Evolutionary conservation across 2,888 invertebrate species (phyloP).

Genomic region (Hoplodrina blanda): DNA sequence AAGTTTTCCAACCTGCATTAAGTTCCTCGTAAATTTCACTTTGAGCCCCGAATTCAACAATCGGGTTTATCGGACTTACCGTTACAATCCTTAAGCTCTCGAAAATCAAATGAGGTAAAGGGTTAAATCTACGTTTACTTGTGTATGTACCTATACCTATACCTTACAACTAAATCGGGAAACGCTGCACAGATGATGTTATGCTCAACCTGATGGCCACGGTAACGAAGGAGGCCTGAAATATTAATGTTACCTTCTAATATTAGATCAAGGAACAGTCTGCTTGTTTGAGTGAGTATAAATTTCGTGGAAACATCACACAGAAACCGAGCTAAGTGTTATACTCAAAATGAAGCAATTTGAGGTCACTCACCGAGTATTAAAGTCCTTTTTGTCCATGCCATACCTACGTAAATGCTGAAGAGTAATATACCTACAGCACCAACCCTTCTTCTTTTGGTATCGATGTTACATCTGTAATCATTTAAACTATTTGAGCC

Average conservation of each 20-base stretch:
- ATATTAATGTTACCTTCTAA: slow-evolving; percentile 49
- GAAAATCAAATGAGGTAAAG: slow-evolving; percentile 53
- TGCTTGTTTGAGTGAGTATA: slow-evolving; percentile 13
- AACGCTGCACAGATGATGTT: slow-evolving; percentile 29
- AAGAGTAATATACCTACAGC: background rate
- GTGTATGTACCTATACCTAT: slow-evolving; percentile 21
- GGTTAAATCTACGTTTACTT: slow-evolving; percentile 23
- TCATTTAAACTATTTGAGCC: no score
- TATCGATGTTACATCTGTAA: no score
- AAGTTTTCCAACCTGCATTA: slow-evolving; percentile 24
- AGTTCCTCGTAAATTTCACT: slow-evolving; percentile 43
- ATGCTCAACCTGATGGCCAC: slow-evolving; percentile 12
- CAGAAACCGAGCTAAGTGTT: slow-evolving; percentile 6
- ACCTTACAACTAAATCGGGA: slow-evolving; percentile 12
- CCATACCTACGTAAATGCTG: background rate
- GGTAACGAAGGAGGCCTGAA: slow-evolving; percentile 29
- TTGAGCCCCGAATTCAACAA: slow-evolving; percentile 45
- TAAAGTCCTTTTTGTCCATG: background rate
- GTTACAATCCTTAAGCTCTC: slow-evolving; percentile 55
- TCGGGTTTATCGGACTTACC: slow-evolving; percentile 52
- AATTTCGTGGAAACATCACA: slow-evolving; percentile 11
- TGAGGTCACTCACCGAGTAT: no score
- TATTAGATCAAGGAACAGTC: slow-evolving; percentile 50
- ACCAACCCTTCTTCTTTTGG: no score
- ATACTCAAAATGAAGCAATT: background rate